Conservation (phyloP, 2,113 vertebrate species). For the Sorex araneus region DNA sequence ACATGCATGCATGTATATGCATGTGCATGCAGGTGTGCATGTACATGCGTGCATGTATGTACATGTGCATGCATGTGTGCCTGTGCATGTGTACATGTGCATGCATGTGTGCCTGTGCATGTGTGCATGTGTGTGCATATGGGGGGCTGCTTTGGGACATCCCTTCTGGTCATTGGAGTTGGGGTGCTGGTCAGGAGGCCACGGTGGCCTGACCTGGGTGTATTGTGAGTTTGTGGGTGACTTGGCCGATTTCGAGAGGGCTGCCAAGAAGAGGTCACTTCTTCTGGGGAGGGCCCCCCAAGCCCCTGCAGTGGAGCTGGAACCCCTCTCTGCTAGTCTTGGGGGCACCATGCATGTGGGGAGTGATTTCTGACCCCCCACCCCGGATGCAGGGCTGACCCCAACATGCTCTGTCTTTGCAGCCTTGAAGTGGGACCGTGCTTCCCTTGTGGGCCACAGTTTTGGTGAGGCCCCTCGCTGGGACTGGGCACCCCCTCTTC, state of each 20-base stretch:
- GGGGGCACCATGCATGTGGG: too few species aligned
- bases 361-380: too few species aligned
- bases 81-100: too few species aligned
- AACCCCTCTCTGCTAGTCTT: background rate
- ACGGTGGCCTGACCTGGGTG: rapidly evolving
- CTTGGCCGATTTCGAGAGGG: too few species aligned
- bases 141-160: background rate
- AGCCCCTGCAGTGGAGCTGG: background rate
- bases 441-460: conserved; percentile 95
- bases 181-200: background rate
- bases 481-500: rapidly evolving
- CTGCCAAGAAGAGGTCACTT: too few species aligned
- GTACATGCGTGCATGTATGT: too few species aligned
- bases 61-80: too few species aligned
- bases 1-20: too few species aligned
- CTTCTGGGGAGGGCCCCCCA: background rate
- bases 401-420: conserved; percentile 82
- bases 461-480: conserved; percentile 91
- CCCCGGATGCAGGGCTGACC: background rate
- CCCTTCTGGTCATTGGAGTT: background rate
- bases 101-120: too few species aligned
- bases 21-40: too few species aligned
- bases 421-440: conserved; percentile 94
- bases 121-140: too few species aligned
- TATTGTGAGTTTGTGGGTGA: background rate